These are phyloP conservation scores for Automeris io DNA, from an alignment of 2,888 invertebrate genomes.

Conservation along the genomic window DNA sequence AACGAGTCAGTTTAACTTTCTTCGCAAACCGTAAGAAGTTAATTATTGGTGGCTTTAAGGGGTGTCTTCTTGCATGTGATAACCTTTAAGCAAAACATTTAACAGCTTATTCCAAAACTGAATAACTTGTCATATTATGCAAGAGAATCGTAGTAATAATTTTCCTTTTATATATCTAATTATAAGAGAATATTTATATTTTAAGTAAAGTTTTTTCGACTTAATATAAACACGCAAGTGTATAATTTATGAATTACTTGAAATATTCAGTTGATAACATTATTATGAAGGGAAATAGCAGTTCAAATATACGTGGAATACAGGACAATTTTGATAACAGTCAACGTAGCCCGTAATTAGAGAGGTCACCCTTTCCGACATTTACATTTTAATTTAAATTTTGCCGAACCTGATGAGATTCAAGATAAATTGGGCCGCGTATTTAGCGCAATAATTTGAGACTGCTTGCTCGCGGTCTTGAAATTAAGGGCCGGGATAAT, in stretches of 20 bases:
- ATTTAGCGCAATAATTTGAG: conserved; percentile 69
- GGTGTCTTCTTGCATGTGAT: too few species aligned
- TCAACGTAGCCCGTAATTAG: conserved; percentile 63
- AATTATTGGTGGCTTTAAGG: too few species aligned
- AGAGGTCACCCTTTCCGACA: conserved; percentile 59
- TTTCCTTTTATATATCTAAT: too few species aligned
- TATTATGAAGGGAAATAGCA: too few species aligned
- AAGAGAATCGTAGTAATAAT: too few species aligned
- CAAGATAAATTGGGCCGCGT: conserved; percentile 68
- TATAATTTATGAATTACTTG: too few species aligned
- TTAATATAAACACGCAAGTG: too few species aligned
- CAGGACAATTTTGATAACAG: conserved; percentile 51
- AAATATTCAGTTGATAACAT: too few species aligned
- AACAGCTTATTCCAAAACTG: too few species aligned
- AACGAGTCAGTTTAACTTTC: conserved; percentile 21
- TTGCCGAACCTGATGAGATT: conserved; percentile 68
- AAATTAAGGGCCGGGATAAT: conserved; percentile 59
- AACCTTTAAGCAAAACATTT: too few species aligned
- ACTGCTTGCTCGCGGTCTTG: conserved; percentile 50
- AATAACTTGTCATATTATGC: too few species aligned
- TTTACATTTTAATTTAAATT: conserved; percentile 76
- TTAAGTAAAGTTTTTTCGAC: neutral
- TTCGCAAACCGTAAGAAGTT: too few species aligned
- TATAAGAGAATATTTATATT: neutral
- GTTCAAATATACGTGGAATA: conserved; percentile 26